Percentiles rank a stretch among this genome's conserved stretches.
phyloP scores from a whole-genome alignment of 2,888 invertebrate species.

The Campaea margaritaria region DNA sequence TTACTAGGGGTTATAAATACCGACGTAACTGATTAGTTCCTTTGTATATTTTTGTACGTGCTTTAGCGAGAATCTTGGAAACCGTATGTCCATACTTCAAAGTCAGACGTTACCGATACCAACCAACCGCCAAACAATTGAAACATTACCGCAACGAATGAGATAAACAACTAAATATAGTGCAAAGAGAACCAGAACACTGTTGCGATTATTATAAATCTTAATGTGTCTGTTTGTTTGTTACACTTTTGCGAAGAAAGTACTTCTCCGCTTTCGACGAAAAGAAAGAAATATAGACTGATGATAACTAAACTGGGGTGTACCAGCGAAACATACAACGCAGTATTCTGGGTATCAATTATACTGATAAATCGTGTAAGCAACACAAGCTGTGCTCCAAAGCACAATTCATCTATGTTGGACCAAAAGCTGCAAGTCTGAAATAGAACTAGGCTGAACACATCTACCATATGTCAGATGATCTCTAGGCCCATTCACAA shows the following conservation, averaged over 20 bases:
- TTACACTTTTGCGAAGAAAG: neutral
- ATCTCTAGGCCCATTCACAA: too few species aligned
- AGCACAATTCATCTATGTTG: too few species aligned
- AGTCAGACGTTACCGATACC: slow-evolving; percentile 36
- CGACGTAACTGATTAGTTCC: slow-evolving; percentile 10
- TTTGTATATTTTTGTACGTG: slow-evolving; percentile 22
- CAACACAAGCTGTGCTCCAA: too few species aligned
- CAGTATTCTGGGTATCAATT: too few species aligned
- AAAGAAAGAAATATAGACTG: too few species aligned
- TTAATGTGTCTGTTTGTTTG: neutral
- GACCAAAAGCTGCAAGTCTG: too few species aligned
- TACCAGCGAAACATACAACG: too few species aligned
- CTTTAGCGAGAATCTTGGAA: slow-evolving; percentile 13
- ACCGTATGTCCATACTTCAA: slow-evolving; percentile 16
- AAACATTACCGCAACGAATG: slow-evolving; percentile 38
- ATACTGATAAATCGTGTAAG: too few species aligned
- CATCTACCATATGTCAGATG: too few species aligned
- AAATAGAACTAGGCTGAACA: too few species aligned
- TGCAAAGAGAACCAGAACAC: slow-evolving; percentile 38
- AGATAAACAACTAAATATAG: slow-evolving; percentile 61
- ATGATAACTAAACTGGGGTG: too few species aligned
- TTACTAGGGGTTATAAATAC: slow-evolving; percentile 22
- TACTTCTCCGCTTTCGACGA: too few species aligned
- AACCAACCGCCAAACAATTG: slow-evolving; percentile 54
- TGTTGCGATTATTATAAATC: neutral